phyloP scores from a whole-genome alignment of 1,140 invertebrate genomes.

The Papilio helenus region DNA sequence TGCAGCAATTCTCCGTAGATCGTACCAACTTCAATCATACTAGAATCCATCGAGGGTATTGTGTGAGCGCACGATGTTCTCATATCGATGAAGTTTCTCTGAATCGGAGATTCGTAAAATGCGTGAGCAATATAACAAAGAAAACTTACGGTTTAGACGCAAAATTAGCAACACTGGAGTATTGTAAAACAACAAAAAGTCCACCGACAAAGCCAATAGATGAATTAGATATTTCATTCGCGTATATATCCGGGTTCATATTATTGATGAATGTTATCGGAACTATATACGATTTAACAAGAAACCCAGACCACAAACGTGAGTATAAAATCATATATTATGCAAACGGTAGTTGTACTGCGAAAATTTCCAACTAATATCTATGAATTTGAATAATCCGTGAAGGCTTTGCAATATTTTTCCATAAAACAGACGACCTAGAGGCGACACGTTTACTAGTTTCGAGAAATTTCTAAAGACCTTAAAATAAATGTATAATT shows the following conservation, averaged over 20 bases:
- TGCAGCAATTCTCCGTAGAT: constrained; percentile 52
- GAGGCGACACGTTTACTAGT: neutral
- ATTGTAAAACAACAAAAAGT: constrained; percentile 45
- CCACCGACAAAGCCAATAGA: constrained; percentile 41
- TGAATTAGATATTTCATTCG: constrained; percentile 47
- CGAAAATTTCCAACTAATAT: neutral
- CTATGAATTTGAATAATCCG: constrained; percentile 14
- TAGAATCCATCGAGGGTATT: constrained; percentile 58
- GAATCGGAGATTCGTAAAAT: constrained; percentile 48
- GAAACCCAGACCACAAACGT: constrained; percentile 53
- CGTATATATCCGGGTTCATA: constrained; percentile 40
- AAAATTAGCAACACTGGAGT: constrained; percentile 43
- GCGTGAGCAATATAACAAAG: constrained; percentile 50
- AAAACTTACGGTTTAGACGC: constrained; percentile 47
- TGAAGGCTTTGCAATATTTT: neutral
- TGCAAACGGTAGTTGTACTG: constrained; percentile 23
- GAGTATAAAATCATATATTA: constrained; percentile 40
- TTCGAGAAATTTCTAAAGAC: neutral
- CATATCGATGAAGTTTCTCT: constrained; percentile 38
- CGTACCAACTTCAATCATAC: constrained; percentile 58
- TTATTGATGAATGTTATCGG: constrained; percentile 52
- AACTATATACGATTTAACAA: constrained; percentile 55
- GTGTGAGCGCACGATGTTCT: constrained; percentile 51
- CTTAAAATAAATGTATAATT: neutral
- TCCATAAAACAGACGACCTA: constrained; percentile 1